These are phyloP conservation scores for Clarias platycephalus DNA, from an alignment of 2,797 vertebrate genomes.

Conservation along the genomic window DNA sequence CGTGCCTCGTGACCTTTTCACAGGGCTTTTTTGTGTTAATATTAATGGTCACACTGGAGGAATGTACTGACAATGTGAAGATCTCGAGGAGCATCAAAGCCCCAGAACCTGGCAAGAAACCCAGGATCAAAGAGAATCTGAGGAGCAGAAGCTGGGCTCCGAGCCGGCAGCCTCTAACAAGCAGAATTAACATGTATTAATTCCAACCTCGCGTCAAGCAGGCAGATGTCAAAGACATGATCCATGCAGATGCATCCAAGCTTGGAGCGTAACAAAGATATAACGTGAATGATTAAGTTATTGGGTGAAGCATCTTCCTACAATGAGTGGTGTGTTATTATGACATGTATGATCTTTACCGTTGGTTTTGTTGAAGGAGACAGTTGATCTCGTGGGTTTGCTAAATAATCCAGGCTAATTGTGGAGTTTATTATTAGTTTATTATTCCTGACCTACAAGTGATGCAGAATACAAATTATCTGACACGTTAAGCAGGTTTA, in stretches of 20 bases:
- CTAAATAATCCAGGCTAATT: neutral
- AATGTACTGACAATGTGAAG: conserved; percentile 52
- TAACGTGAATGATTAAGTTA: neutral
- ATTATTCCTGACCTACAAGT: neutral
- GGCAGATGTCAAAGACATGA: conserved; percentile 69
- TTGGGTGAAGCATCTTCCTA: neutral
- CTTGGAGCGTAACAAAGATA: conserved; percentile 52
- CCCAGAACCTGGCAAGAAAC: conserved; percentile 75
- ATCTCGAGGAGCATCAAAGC: conserved; percentile 64
- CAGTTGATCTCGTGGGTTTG: neutral
- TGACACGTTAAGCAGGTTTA: neutral
- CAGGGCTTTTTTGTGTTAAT: conserved; percentile 38
- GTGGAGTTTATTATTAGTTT: neutral
- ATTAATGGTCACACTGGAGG: conserved; percentile 46
- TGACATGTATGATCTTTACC: neutral
- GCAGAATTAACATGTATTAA: conserved; percentile 89
- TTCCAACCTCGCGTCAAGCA: conserved; percentile 78
- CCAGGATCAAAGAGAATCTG: conserved; percentile 78
- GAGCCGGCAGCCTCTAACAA: conserved; percentile 81
- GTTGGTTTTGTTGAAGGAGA: neutral
- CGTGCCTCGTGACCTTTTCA: conserved; percentile 2
- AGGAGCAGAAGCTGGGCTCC: conserved; percentile 77
- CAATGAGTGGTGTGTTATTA: neutral
- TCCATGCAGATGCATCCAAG: conserved; percentile 46
- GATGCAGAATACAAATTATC: neutral